phyloP scores from a whole-genome alignment of 2,113 vertebrate genomes.

The Indri indri region DNA sequence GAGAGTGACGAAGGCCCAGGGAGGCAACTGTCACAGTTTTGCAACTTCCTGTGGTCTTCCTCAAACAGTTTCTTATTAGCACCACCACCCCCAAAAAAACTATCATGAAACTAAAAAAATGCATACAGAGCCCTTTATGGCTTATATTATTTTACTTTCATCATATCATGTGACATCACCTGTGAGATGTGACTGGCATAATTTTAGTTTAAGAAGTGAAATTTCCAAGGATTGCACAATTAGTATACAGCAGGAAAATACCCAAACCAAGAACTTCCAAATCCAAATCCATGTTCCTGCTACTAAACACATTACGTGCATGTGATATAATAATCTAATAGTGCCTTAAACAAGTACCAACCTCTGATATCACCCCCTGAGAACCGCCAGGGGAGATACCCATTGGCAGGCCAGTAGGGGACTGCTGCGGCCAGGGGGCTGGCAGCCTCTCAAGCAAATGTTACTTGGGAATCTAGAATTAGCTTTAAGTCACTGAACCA shows the following conservation, averaged over 20 bases:
- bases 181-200: neutral
- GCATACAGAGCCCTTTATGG: neutral
- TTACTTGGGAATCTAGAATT: neutral
- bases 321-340: neutral
- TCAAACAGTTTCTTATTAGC: neutral
- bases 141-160: neutral
- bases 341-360: neutral
- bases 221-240: neutral
- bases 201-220: neutral
- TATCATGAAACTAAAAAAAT: neutral
- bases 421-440: rapidly evolving
- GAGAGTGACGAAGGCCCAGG: neutral
- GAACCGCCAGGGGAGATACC: neutral
- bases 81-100: neutral
- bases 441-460: neutral
- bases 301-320: neutral
- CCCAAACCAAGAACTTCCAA: neutral
- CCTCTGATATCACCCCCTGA: neutral
- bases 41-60: neutral
- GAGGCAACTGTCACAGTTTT: neutral
- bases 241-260: neutral
- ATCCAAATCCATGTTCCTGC: neutral
- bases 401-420: neutral
- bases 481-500: neutral
- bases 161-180: neutral